phyloP scores from a whole-genome alignment of 2,113 vertebrate species.

The Lathamus discolor region DNA sequence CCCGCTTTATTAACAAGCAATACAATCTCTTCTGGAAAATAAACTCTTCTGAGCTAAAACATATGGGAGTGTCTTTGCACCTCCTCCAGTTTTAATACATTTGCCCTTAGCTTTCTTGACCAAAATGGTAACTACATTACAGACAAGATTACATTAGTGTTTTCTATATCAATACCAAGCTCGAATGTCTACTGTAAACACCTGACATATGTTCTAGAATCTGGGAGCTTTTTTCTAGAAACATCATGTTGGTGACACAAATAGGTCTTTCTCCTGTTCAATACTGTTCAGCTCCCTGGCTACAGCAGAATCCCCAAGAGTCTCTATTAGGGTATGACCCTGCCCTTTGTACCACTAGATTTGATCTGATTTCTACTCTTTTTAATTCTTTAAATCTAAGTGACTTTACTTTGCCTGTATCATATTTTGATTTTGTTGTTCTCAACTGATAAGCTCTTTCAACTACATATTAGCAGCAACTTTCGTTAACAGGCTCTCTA shows the following conservation, averaged over 20 bases:
- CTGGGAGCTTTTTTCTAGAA: neutral
- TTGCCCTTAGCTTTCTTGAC: neutral
- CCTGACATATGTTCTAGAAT: neutral
- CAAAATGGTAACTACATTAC: neutral
- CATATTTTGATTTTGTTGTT: neutral
- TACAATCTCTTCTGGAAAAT: neutral
- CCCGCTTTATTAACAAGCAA: neutral
- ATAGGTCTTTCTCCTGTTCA: neutral
- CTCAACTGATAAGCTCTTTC: neutral
- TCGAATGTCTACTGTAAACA: neutral
- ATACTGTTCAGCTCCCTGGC: neutral
- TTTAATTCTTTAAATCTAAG: neutral
- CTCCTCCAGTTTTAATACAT: neutral
- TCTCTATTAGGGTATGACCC: neutral
- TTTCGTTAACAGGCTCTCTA: neutral
- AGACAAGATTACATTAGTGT: neutral
- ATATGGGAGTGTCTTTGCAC: rapidly evolving
- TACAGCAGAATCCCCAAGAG: neutral
- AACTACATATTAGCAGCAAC: neutral
- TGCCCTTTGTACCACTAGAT: neutral
- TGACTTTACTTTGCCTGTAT: neutral
- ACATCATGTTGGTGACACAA: neutral
- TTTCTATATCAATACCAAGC: neutral
- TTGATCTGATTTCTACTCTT: neutral
- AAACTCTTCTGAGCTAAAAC: neutral